These are phyloP conservation scores for Melikaiella ostensackeni DNA, from an alignment of 2,888 invertebrate genomes.

Conservation along the genomic window DNA sequence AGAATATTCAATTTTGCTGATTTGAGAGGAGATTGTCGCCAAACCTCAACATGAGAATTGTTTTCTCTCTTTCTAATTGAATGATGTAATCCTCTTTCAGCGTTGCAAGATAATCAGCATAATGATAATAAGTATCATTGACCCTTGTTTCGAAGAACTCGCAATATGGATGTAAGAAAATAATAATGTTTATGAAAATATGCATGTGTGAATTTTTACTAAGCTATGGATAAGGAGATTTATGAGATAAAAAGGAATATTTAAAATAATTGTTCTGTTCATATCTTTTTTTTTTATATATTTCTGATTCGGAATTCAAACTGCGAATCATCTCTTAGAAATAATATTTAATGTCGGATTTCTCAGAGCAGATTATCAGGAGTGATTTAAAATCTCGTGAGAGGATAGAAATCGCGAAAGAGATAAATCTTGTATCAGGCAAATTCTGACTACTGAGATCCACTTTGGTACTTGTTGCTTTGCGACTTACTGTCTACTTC, in stretches of 20 bases:
- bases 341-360: not conserved
- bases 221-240: too few species aligned
- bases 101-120: constrained; percentile 11
- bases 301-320: too few species aligned
- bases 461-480: constrained; percentile 28
- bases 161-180: not conserved
- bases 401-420: constrained; percentile 19
- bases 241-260: too few species aligned
- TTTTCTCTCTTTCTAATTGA: not conserved
- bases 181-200: not conserved
- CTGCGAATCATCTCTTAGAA: not conserved
- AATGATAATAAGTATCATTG: not conserved
- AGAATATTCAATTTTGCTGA: not conserved
- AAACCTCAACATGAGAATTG: not conserved
- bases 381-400: constrained; percentile 1
- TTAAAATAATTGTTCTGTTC: not conserved
- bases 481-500: not conserved
- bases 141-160: not conserved
- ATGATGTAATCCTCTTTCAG: constrained; percentile 14
- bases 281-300: not conserved
- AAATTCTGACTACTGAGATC: constrained; percentile 31
- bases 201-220: not conserved
- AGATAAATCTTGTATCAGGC: constrained; percentile 15
- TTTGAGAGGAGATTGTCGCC: not conserved
- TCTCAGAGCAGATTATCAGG: not conserved